These are phyloP conservation scores for Brachypalpus laphriformis DNA, from an alignment of 2,888 invertebrate genomes.

Conservation along the genomic window DNA sequence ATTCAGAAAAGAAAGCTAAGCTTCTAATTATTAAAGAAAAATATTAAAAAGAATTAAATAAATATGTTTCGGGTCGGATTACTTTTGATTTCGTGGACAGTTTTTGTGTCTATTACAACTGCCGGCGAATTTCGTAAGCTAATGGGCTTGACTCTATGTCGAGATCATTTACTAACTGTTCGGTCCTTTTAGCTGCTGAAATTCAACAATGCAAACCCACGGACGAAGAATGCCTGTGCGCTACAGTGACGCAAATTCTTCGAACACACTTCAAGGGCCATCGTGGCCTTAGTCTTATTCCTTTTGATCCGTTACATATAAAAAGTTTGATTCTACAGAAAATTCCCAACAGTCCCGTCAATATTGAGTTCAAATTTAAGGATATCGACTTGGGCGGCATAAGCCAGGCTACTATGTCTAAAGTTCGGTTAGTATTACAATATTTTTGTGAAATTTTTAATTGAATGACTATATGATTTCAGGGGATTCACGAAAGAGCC, in stretches of 20 bases:
- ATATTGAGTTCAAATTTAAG: conserved; percentile 78
- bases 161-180: not conserved
- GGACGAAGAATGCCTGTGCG: conserved; percentile 20
- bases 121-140: conserved; percentile 35
- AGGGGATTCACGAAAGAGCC: conserved; percentile 46
- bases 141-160: not conserved
- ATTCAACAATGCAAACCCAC: conserved; percentile 20
- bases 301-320: conserved; percentile 80
- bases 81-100: not conserved
- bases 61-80: conserved; percentile 29
- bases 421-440: conserved; percentile 75
- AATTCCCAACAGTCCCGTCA: conserved; percentile 79
- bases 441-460: no score
- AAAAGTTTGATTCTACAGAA: conserved; percentile 77
- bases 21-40: no score
- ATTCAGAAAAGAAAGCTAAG: not conserved
- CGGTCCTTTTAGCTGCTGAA: conserved; percentile 38
- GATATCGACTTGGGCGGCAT: conserved; percentile 79
- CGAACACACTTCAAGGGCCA: conserved; percentile 75
- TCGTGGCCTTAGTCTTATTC: conserved; percentile 77
- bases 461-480: not conserved
- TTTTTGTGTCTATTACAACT: not conserved
- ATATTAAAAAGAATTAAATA: no score
- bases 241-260: conserved; percentile 6
- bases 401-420: conserved; percentile 64